These are phyloP conservation scores for Allophyes oxyacanthae DNA, from an alignment of 2,888 invertebrate genomes.

Conservation along the genomic window DNA sequence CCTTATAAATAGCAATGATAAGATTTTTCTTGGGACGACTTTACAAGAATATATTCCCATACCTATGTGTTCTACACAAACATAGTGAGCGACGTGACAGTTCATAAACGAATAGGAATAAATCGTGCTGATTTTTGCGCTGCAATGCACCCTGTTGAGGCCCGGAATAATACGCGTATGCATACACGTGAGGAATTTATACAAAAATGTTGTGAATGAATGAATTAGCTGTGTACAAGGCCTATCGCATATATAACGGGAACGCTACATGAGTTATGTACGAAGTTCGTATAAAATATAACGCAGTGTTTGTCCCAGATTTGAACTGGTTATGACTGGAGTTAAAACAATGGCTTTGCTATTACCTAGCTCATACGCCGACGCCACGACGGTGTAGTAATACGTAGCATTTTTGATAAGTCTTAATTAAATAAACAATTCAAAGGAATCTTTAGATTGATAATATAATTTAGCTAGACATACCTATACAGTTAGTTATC, in stretches of 20 bases:
- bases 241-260: slow-evolving; percentile 22
- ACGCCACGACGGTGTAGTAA: background rate
- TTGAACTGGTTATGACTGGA: slow-evolving; percentile 38
- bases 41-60: no score
- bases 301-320: slow-evolving; percentile 27
- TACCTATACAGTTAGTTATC: slow-evolving; percentile 21
- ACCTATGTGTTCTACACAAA: background rate
- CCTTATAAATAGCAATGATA: no score
- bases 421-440: slow-evolving; percentile 20
- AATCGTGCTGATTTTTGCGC: slow-evolving; percentile 8
- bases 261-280: slow-evolving; percentile 33
- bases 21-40: background rate
- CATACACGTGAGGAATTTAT: slow-evolving; percentile 16
- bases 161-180: slow-evolving; percentile 15
- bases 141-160: slow-evolving; percentile 24
- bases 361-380: slow-evolving; percentile 11
- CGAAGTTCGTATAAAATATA: slow-evolving; percentile 42
- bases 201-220: slow-evolving; percentile 32
- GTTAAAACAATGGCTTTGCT: slow-evolving; percentile 32
- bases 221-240: slow-evolving; percentile 32
- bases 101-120: slow-evolving; percentile 11
- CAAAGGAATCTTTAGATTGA: slow-evolving; percentile 11
- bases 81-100: slow-evolving; percentile 6
- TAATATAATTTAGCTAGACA: slow-evolving; percentile 6
- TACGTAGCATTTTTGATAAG: slow-evolving; percentile 14